phyloP scores from a whole-genome alignment of 1,140 invertebrate species.

The Lutraria rhynchaena region DNA sequence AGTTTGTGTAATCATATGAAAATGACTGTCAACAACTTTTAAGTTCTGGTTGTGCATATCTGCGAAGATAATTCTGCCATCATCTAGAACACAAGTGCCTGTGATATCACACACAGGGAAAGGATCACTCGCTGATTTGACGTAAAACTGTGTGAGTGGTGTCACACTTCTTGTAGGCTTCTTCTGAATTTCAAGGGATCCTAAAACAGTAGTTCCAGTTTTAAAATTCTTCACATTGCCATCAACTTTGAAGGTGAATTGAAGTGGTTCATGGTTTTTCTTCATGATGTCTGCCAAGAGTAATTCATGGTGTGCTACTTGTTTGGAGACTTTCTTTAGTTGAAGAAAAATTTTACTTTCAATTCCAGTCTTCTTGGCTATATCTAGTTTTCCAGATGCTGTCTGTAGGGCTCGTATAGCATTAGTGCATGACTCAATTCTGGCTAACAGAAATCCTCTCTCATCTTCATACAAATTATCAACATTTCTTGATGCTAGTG shows the following conservation, averaged over 20 bases:
- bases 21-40: constrained; percentile 41
- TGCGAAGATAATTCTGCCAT: constrained; percentile 42
- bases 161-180: constrained; percentile 22
- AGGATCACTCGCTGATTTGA: constrained; percentile 43
- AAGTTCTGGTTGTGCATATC: constrained; percentile 54
- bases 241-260: constrained; percentile 49
- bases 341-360: constrained; percentile 56
- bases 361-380: constrained; percentile 46
- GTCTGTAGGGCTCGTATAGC: constrained; percentile 37
- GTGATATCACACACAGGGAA: constrained; percentile 49
- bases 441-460: constrained; percentile 28
- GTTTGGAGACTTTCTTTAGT: constrained; percentile 52
- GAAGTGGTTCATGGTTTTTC: constrained; percentile 24
- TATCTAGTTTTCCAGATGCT: constrained; percentile 9
- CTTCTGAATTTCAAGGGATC: constrained; percentile 24
- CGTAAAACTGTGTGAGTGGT: constrained; percentile 21
- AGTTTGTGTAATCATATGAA: constrained; percentile 45
- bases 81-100: constrained; percentile 24
- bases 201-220: constrained; percentile 11
- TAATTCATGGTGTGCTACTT: constrained; percentile 22
- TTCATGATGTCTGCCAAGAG: constrained; percentile 31
- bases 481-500: constrained; percentile 11
- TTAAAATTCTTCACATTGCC: constrained; percentile 28
- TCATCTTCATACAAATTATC: constrained; percentile 35
- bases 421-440: constrained; percentile 24